Evolutionary conservation across 2,888 invertebrate species (phyloP), one percentile per base, ranked within the genome.

Genomic region (Colostygia pectinataria): DNA sequence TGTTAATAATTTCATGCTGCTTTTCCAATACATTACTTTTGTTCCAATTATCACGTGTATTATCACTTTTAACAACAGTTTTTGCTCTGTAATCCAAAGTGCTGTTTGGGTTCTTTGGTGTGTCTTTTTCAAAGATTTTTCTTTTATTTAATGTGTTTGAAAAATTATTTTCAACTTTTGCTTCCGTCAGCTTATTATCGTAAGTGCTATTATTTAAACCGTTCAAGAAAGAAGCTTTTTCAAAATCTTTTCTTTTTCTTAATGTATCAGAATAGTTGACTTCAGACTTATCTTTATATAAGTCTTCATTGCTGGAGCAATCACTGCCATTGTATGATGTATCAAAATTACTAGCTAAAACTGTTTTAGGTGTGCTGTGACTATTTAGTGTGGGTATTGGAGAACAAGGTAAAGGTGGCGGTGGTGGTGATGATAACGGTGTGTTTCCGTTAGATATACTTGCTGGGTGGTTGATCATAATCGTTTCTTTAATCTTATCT

Each of bases 331-430:
- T 83, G 13, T 63, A 55, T 24, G 66, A 64, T 56, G 74, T 82
- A 13, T 78, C 80, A 43, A 59, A 56, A 57, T 58, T 74, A 34
- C 67, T 66, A 72, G 68, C 78, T 84, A 10, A 67, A 57, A 43
- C 62, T 55, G 29, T 74, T 61, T 69, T 77, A 4, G 77, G 73
- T 53, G 79, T 74, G 55, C 71, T 81, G 42, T 79, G 71, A 13
- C 64, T 65, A 56, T 82, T 81, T 41, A 81, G 79, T 27, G 77
- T 75, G 32, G 89, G 88, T 46, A 90, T 74, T 24, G 84, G 89
- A 32, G 85, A 74, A 53, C 68, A 84, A 5, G 88, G 89, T 47
- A 87, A 74, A 13, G 87, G 88, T 9, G 88, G 88, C 9, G 88
- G 88, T 7, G 46, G 52, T 15, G 52, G 52, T 23, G 51, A 45